Conservation (phyloP, 2,888 invertebrate genomes). For the Volucella inanis region DNA sequence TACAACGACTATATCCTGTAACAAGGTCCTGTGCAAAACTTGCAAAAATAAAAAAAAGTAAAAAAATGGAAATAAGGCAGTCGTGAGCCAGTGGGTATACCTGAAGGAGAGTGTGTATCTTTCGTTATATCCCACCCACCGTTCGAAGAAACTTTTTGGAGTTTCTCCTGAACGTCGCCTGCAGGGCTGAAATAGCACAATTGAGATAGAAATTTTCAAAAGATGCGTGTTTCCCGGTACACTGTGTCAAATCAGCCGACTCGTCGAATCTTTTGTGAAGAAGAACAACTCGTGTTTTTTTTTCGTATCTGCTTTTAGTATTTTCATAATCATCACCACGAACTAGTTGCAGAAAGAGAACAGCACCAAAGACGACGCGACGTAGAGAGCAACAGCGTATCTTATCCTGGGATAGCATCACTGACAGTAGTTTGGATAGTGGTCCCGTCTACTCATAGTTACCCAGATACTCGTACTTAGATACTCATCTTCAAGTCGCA, state of each 20-base stretch:
- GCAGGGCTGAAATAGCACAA: slow-evolving; percentile 7
- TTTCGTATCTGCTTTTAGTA: slow-evolving; percentile 27
- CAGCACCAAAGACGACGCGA: not conserved
- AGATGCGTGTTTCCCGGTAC: slow-evolving; percentile 44
- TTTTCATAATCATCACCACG: slow-evolving; percentile 25
- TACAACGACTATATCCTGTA: slow-evolving; percentile 10
- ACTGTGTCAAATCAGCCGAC: not conserved
- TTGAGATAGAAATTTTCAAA: slow-evolving; percentile 46
- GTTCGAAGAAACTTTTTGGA: slow-evolving; percentile 21
- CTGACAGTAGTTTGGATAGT: not conserved
- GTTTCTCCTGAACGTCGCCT: slow-evolving; percentile 43
- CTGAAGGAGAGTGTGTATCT: slow-evolving; percentile 54
- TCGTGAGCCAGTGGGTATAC: slow-evolving; percentile 1
- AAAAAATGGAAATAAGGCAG: slow-evolving; percentile 52
- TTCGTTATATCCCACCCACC: not conserved
- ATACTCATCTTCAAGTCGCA: slow-evolving; percentile 35
- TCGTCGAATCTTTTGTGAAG: slow-evolving; percentile 18
- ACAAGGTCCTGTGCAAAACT: slow-evolving; percentile 35
- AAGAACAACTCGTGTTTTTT: slow-evolving; percentile 5
- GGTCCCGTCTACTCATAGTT: slow-evolving; percentile 14
- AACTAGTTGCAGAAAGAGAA: slow-evolving; percentile 27
- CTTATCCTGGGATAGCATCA: not conserved
- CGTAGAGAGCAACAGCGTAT: not conserved
- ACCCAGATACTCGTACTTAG: slow-evolving; percentile 7
- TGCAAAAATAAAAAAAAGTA: slow-evolving; percentile 36